Percentiles rank a stretch among this genome's conserved stretches.
Evolutionary conservation across 1,140 invertebrate genomes (phyloP).

Genomic region (Zaprionus nigranus): DNA sequence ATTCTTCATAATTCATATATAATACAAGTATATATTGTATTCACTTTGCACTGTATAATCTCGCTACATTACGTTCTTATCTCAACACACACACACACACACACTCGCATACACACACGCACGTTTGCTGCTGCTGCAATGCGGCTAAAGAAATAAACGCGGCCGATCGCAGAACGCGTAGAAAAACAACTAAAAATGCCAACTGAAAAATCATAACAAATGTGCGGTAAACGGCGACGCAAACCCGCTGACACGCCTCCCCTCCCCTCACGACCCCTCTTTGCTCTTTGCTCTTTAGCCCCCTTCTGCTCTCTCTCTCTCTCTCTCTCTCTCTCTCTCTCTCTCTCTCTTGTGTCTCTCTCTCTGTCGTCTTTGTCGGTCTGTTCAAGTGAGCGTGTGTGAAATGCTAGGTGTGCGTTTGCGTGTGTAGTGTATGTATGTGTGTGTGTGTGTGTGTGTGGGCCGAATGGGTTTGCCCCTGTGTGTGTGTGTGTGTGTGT

Average conservation of each 20-base stretch:
- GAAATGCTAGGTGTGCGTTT: constrained; percentile 12
- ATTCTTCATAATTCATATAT: neutral
- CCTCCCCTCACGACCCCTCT: neutral
- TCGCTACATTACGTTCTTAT: neutral
- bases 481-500: constrained; percentile 19
- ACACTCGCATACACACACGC: constrained; percentile 6
- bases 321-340: neutral
- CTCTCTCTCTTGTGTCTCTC: neutral
- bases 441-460: neutral
- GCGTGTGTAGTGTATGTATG: constrained; percentile 6
- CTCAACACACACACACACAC: neutral
- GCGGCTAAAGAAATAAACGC: constrained; percentile 51
- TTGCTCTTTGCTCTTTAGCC: neutral
- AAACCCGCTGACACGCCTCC: neutral
- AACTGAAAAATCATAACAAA: constrained; percentile 82
- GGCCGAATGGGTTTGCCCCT: neutral
- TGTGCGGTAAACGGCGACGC: constrained; percentile 53
- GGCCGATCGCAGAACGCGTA: constrained; percentile 80
- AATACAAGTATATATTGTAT: too few relatives aligned
- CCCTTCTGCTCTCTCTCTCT: neutral
- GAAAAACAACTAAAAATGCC: constrained; percentile 80
- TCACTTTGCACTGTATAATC: neutral
- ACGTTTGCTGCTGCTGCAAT: constrained; percentile 8
- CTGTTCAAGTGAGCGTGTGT: constrained; percentile 32
- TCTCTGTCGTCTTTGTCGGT: constrained; percentile 24